Evolutionary conservation across 2,113 vertebrate genomes (phyloP).

Genomic region (Ramphastos sulfuratus): DNA sequence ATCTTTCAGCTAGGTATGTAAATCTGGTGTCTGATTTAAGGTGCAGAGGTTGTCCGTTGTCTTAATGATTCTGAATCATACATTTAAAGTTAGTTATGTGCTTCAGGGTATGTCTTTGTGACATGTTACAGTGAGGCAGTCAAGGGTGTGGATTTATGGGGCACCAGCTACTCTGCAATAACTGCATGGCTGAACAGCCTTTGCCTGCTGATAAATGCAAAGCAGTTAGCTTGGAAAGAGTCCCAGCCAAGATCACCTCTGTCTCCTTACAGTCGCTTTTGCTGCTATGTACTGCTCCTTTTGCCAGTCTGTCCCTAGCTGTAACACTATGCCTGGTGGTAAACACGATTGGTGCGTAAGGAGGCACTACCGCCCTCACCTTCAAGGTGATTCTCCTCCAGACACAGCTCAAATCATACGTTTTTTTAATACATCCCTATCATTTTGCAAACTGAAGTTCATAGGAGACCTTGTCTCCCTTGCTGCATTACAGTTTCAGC

Average conservation of each 20-base stretch:
- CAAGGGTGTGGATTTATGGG: conserved; percentile 47
- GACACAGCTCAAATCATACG: not conserved
- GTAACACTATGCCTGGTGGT: not conserved
- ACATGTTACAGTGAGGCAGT: not conserved
- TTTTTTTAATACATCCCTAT: not conserved
- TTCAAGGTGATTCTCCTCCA: not conserved
- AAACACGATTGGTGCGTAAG: not conserved
- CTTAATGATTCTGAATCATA: conserved; percentile 31
- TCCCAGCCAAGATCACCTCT: not conserved
- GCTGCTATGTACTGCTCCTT: not conserved
- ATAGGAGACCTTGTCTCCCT: not conserved
- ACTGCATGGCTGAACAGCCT: not conserved
- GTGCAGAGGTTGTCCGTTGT: not conserved
- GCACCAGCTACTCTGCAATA: not conserved
- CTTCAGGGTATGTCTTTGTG: not conserved
- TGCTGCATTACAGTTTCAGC: not conserved
- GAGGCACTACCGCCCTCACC: not conserved
- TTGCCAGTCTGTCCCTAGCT: not conserved
- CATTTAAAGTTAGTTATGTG: not conserved
- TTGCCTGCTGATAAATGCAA: not conserved
- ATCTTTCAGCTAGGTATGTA: conserved; percentile 16
- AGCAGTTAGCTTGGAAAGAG: not conserved
- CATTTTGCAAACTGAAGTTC: not conserved
- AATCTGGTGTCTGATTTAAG: not conserved
- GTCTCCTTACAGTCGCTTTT: not conserved